A percentile compares a stretch with the other conserved stretches of the same genome.
Conservation (phyloP, 2,888 invertebrate species). For the Chaetogeoica ovagalla region DNA sequence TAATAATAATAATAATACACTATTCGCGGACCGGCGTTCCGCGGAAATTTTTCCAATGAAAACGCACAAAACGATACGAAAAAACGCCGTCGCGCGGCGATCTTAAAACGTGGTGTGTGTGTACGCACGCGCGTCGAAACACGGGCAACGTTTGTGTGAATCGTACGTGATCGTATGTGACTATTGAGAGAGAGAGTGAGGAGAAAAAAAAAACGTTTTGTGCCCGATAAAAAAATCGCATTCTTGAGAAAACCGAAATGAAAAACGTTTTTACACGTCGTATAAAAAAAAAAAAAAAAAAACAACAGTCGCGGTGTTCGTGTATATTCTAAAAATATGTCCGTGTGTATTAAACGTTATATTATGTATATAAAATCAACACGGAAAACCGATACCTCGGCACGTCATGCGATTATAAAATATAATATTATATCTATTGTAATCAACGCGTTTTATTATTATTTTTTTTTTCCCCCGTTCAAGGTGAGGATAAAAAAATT, state of each 20-base stretch:
- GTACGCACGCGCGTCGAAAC: no score
- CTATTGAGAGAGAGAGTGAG: no score
- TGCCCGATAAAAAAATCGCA: constrained; percentile 35
- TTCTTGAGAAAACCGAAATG: constrained; percentile 33
- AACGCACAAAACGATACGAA: background rate
- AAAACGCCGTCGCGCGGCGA: no score
- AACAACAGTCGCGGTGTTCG: no score
- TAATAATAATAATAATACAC: no score
- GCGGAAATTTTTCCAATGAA: background rate
- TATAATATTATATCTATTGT: background rate
- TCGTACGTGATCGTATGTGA: constrained; percentile 49
- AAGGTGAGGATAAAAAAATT: constrained; percentile 12
- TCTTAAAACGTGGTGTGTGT: constrained; percentile 32
- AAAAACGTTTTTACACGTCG: constrained; percentile 14
- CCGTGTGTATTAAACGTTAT: no score
- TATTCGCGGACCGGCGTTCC: background rate
- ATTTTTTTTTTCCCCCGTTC: background rate
- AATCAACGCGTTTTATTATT: constrained; percentile 29
- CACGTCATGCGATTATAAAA: no score
- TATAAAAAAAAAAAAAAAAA: no score
- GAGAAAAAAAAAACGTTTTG: background rate
- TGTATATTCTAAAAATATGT: no score
- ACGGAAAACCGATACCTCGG: constrained; percentile 37
- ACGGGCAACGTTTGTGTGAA: background rate
- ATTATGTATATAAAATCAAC: background rate